Base-by-base conservation (phyloP, 2,113 vertebrate species). In the Pelmatolapia mariae region DNA sequence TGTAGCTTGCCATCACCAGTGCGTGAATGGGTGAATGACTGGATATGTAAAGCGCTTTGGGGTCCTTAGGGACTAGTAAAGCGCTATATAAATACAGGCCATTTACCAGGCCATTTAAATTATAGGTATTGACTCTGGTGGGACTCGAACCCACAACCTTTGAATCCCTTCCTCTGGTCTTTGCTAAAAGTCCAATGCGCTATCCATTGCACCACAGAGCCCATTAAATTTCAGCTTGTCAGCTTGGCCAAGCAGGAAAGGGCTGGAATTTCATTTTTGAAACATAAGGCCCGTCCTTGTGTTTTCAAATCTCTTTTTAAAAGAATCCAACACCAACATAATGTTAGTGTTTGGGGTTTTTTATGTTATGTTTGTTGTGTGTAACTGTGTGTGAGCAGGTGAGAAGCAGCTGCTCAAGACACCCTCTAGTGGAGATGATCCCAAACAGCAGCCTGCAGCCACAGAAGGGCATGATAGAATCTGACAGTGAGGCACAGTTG, bases 171-270 rank as follows among this genome's bases (percentile, higher is more conserved):
- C 3, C 10, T 66, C 6, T 0, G 1, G 2, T n/a, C 19, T 38
- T 66, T 13, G 6, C 10, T 66, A 38, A 33, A 66, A 22, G 33
- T 12, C 19, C 61, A 66, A 38, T 0, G 0, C 1, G 10, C 19
- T 12, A 4, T 8, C 61, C 18, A n/a, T 38, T 66, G 61, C 4
- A 2, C 19, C 33, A 66, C 61, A 66, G 33, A 66, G 33, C 31
- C 61, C 0, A n/a, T n/a, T n/a, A n/a, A n/a, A n/a, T n/a, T n/a
- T 0, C 8, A 4, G 1, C 0, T 63, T 33, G 29, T 11, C 29
- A 63, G 33, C 33, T 33, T 19, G 2, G 33, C 5, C 0, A 1
- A 38, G 18, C 3, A 63, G 31, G 59, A 19, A 11, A 18, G 0
- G 16, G 59, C 19, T 63, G 59, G 19, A 63, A 63, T 1, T 31